phyloP scores from a whole-genome alignment of 2,888 invertebrate genomes.

The Tanaodytes sp. region DNA sequence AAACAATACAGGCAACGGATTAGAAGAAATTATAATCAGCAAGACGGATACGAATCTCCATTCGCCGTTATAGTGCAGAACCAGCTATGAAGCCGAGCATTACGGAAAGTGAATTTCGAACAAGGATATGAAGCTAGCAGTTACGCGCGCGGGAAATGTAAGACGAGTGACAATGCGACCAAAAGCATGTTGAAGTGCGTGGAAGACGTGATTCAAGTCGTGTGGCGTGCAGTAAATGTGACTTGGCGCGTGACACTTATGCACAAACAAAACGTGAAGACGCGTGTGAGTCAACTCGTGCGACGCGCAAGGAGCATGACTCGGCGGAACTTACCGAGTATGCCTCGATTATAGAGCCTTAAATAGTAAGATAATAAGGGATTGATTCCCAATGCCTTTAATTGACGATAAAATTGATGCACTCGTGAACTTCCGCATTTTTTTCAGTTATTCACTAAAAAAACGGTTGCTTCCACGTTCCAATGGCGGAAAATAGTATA shows the following conservation, averaged over 20 bases:
- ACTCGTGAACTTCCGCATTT: neutral
- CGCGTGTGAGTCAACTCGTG: too few relatives aligned
- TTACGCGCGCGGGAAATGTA: neutral
- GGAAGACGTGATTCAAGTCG: neutral
- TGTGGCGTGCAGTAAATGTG: neutral
- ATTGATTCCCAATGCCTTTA: neutral
- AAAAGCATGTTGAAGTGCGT: too few relatives aligned
- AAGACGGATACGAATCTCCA: too few relatives aligned
- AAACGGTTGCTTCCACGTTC: neutral
- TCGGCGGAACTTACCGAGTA: too few relatives aligned
- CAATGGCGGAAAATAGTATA: neutral
- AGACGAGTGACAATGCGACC: too few relatives aligned
- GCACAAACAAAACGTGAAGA: too few relatives aligned
- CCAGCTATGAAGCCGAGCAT: too few relatives aligned
- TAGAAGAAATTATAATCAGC: too few relatives aligned
- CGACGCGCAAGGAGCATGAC: too few relatives aligned
- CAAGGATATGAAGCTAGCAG: neutral
- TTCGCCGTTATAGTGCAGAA: too few relatives aligned
- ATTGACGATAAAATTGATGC: neutral
- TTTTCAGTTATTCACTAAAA: neutral
- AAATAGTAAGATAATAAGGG: neutral
- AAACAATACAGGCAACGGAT: too few relatives aligned
- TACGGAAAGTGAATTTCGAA: neutral
- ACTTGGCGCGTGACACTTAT: neutral
- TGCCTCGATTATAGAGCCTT: neutral